phyloP scores from a whole-genome alignment of 2,797 vertebrate genomes.

The Argentina silus region DNA sequence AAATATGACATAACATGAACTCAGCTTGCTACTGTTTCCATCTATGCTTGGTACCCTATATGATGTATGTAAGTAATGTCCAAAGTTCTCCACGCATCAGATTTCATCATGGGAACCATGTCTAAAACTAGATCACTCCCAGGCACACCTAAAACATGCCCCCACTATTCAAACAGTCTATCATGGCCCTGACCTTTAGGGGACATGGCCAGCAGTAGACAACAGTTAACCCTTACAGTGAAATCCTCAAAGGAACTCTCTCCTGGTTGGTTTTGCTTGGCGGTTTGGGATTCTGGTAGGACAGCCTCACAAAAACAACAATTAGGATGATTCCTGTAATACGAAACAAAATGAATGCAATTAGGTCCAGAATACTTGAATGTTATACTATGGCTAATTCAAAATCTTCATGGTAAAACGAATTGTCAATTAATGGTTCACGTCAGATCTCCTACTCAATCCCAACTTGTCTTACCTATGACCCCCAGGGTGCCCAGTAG shows the following conservation, averaged over 20 bases:
- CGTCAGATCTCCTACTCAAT: constrained; percentile 1
- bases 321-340: constrained; percentile 75
- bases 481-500: constrained; percentile 78
- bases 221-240: constrained; percentile 51
- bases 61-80: not conserved
- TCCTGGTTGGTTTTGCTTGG: constrained; percentile 74
- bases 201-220: not conserved
- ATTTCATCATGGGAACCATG: not conserved
- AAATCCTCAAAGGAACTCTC: constrained; percentile 74
- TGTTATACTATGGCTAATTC: not conserved
- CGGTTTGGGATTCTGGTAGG: constrained; percentile 77
- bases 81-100: no score
- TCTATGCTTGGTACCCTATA: not conserved
- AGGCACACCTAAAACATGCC: not conserved
- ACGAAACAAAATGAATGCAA: constrained; percentile 13
- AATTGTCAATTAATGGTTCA: constrained; percentile 12
- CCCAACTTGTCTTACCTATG: constrained; percentile 68
- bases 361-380: not conserved
- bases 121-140: not conserved
- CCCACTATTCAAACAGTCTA: not conserved
- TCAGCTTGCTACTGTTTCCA: not conserved
- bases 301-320: constrained; percentile 78
- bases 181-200: not conserved
- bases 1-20: not conserved
- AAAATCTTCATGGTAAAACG: not conserved